Evolutionary conservation across 2,113 vertebrate species (phyloP).

Genomic region (Theristicus caerulescens): DNA sequence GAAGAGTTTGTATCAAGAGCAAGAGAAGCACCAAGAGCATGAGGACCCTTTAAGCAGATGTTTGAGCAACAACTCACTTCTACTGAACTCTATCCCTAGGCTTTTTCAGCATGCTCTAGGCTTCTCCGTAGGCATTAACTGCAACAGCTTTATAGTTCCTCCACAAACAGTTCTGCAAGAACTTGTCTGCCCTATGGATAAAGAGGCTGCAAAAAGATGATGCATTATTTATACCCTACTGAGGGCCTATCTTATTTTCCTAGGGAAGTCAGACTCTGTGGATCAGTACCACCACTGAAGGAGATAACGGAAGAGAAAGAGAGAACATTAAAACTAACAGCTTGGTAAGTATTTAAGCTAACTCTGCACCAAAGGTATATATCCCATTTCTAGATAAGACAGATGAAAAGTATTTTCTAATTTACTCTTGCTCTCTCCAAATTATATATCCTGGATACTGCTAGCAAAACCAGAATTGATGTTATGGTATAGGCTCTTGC

Average conservation of each 20-base stretch:
- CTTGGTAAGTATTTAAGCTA: background rate
- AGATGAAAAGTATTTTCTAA: background rate
- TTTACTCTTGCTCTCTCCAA: background rate
- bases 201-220: background rate
- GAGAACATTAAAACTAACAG: background rate
- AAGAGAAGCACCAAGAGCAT: background rate
- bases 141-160: background rate
- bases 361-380: background rate
- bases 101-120: background rate
- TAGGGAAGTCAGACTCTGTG: background rate
- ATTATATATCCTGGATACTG: background rate
- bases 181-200: background rate
- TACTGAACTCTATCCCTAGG: background rate
- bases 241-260: background rate
- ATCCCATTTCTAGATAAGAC: background rate
- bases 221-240: background rate
- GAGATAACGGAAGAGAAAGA: background rate
- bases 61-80: background rate
- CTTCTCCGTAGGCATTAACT: background rate
- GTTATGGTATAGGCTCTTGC: background rate
- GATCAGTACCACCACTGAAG: background rate
- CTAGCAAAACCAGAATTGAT: background rate
- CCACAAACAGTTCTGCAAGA: background rate
- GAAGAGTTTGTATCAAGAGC: background rate
- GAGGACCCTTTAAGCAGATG: background rate